Evolutionary conservation across 2,888 invertebrate genomes (phyloP), one percentile per base, ranked within the genome.

Genomic region (Kryphioiulus occultus): DNA sequence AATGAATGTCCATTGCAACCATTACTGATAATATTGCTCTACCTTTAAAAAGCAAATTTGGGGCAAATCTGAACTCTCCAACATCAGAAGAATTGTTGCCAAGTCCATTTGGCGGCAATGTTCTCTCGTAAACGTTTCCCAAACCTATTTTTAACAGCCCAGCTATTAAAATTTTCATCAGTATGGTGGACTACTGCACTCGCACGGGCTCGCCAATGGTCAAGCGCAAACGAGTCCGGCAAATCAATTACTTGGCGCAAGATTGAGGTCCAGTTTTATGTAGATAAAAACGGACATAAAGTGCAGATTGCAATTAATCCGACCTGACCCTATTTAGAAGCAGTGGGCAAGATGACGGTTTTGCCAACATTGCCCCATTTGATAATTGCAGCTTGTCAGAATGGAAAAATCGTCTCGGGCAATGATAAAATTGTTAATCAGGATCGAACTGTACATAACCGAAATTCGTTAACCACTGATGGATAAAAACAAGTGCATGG

Each of bases 241-340:
- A 78, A 78, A 78, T 78, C 78, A 78, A 78, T 78, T 78, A 78
- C 78, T 78, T 78, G 2, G 78, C 3, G 78, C 78, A 17, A 68
- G 78, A 78, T 78, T 78, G 78, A 30, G 78, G 78, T 12, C 17
- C 15, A 30, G 78, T 78, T 78, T 78, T 78, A 78, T 78, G 78
- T 78, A 78, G 78, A 78, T 78, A 78, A 78, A 78, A 78, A 78
- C 78, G 78, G 30, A 78, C 78, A 78, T 78, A 78, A 78, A 78
- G 26, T 26, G 30, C 78, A 78, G 15, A 10, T 78, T 78, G 78
- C 78, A 78, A 78, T 78, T 78, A 78, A 78, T 15, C 30, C 78
- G 0, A 26, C 15, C 78, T 26, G 78, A 30, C 30, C 78, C 26
- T 78, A 26, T 22, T 78, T 30, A 30, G 15, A 78, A 30, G 78